phyloP scores from a whole-genome alignment of 2,113 vertebrate species.

The Sclerurus mexicanus region DNA sequence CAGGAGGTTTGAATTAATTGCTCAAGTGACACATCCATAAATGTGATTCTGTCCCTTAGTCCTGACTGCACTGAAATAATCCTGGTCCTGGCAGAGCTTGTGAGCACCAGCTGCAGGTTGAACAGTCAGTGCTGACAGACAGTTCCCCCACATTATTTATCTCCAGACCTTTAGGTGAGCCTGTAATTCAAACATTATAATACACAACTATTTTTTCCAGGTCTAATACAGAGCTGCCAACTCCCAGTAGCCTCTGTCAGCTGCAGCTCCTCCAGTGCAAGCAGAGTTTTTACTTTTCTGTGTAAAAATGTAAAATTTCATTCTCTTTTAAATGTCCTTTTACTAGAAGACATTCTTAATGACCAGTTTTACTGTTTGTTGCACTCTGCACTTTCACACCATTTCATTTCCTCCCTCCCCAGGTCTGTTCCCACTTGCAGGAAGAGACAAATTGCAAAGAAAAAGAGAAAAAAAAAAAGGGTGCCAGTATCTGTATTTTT shows the following conservation, averaged over 20 bases:
- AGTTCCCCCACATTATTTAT: neutral
- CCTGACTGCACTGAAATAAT: neutral
- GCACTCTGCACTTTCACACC: conserved; percentile 49
- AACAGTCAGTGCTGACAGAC: neutral
- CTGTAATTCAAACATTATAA: neutral
- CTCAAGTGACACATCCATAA: neutral
- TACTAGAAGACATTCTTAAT: neutral
- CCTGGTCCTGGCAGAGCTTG: neutral
- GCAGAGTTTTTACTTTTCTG: neutral
- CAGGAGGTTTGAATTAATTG: neutral
- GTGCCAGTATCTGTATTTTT: neutral
- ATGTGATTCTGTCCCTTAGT: neutral
- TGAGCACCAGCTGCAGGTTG: neutral
- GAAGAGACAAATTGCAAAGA: neutral
- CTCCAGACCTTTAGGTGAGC: neutral
- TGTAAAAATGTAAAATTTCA: accelerated
- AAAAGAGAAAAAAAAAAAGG: neutral
- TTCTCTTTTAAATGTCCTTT: neutral
- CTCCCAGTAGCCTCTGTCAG: neutral
- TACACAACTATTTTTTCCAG: neutral
- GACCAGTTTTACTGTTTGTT: neutral
- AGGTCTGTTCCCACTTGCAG: neutral
- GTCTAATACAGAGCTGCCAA: neutral
- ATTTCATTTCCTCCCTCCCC: neutral
- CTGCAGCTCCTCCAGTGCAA: neutral